Conservation (phyloP, 64 coral and sea anemone species). For the Actinia tenebrosa region DNA sequence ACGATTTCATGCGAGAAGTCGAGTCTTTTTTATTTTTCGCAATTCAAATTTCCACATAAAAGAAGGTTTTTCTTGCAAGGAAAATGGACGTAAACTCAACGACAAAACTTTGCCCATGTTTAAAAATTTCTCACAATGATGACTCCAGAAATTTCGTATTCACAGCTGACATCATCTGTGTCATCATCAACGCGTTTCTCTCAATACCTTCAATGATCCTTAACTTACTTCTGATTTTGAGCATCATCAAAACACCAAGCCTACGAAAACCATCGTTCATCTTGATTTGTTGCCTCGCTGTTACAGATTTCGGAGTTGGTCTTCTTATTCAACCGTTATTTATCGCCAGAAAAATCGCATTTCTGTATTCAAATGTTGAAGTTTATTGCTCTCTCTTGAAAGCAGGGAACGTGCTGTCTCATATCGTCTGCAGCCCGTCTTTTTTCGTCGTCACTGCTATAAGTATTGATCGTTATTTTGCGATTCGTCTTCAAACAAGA, state of each 20-base stretch:
- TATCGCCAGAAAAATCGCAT: neutral
- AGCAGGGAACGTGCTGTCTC: conserved; percentile 22
- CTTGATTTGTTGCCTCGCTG: conserved; percentile 20
- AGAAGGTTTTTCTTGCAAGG: no score
- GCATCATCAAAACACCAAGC: conserved; percentile 9
- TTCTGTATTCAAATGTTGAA: neutral
- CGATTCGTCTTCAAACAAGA: conserved; percentile 6
- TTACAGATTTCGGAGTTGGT: conserved; percentile 32
- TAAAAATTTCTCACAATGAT: neutral
- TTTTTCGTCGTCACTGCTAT: conserved; percentile 38
- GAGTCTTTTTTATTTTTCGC: no score
- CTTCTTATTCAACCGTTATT: conserved; percentile 37
- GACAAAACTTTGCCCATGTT: neutral
- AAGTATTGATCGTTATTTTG: conserved; percentile 40
- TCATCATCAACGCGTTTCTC: conserved; percentile 30
- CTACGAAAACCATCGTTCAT: conserved; percentile 32
- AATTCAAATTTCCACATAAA: no score
- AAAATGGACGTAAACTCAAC: neutral
- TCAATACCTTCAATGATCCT: neutral
- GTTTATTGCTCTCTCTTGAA: neutral
- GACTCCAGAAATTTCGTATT: neutral
- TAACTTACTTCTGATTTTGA: neutral
- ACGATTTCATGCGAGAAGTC: no score
- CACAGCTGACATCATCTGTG: neutral
- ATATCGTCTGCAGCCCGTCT: conserved; percentile 21